Base-by-base conservation (phyloP, 2,888 invertebrate species). In the Tupiocoris notatus region DNA sequence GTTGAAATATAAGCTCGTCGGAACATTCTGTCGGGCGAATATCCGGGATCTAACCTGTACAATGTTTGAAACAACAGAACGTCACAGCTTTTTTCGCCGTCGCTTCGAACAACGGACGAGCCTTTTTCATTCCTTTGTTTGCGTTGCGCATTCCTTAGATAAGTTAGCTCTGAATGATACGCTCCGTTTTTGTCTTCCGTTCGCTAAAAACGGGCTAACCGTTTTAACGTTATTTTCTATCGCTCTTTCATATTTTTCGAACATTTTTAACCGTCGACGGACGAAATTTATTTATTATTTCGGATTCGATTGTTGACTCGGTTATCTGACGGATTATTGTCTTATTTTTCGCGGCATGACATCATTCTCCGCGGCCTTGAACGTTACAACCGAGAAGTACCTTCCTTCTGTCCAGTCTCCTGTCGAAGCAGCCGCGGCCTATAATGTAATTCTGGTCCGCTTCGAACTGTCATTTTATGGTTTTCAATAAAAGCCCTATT, bases 261-360 rank as follows among this genome's bases (percentile, higher is more conserved):
- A n/a, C n/a, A n/a, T n/a, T n/a, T n/a, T n/a, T n/a, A n/a, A n/a
- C n/a, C n/a, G n/a, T n/a, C n/a, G n/a, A n/a, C n/a, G n/a, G n/a
- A n/a, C n/a, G n/a, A n/a, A n/a, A n/a, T n/a, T n/a, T n/a, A n/a
- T n/a, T n/a, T n/a, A n/a, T n/a, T n/a, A n/a, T n/a, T n/a, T n/a
- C n/a, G n/a, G n/a, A 9, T 17, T 59, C 7, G n/a, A n/a, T 59
- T 59, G 17, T 59, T 20, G 59, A 59, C 59, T 59, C n/a, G 6
- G 59, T n/a, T 59, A 59, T 59, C 59, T 59, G 6, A 3, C n/a
- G 17, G 39, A 39, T 39, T 39, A 39, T 70, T 70, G 70, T 70
- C 58, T 70, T 70, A 70, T 70, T 70, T 70, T 70, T 70, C 70
- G 58, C 70, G 58, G 59, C 70, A 18, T 70, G 70, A 70, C 70